A percentile compares a stretch with the other conserved stretches of the same genome.
Evolutionary conservation across 2,113 vertebrate genomes (phyloP).

Genomic region (Dicrurus megarhynchus): DNA sequence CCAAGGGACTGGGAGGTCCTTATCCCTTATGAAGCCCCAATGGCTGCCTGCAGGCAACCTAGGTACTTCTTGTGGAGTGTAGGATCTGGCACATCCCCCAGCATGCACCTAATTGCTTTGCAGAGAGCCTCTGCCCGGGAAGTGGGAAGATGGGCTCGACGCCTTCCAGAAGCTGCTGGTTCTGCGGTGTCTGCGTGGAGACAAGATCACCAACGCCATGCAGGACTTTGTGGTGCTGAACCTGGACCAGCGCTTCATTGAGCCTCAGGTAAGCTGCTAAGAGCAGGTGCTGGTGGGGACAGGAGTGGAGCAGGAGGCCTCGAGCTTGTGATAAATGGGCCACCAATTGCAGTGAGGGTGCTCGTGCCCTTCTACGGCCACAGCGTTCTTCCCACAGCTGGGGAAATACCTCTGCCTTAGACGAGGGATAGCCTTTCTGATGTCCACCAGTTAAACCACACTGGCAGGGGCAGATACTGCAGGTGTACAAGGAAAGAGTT

Average conservation of each 20-base stretch:
- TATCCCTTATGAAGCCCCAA: not conserved
- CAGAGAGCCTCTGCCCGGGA: slow-evolving; percentile 81
- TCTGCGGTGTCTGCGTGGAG: slow-evolving; percentile 85
- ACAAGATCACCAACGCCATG: slow-evolving; percentile 85
- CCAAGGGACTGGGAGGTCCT: not conserved
- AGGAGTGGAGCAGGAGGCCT: not conserved
- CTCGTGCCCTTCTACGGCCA: rapidly evolving
- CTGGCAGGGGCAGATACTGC: not conserved
- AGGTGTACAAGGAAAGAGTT: not conserved
- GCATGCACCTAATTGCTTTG: not conserved
- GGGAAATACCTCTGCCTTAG: not conserved
- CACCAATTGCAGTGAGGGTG: not conserved
- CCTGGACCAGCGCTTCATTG: slow-evolving; percentile 84
- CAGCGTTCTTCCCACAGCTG: not conserved
- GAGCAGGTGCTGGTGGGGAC: not conserved
- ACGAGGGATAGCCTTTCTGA: not conserved
- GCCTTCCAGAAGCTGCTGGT: slow-evolving; percentile 88
- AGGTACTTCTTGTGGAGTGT: not conserved
- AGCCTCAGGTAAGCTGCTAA: slow-evolving; percentile 79
- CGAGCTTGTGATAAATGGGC: not conserved
- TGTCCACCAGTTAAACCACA: not conserved
- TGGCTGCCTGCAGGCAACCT: not conserved
- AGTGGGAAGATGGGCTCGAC: slow-evolving; percentile 78
- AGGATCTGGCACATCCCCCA: not conserved
- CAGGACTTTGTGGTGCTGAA: slow-evolving; percentile 87